Evolutionary conservation across 2,113 vertebrate species (phyloP), one percentile per base, ranked within the genome.

Genomic region (Elaphurus davidianus): DNA sequence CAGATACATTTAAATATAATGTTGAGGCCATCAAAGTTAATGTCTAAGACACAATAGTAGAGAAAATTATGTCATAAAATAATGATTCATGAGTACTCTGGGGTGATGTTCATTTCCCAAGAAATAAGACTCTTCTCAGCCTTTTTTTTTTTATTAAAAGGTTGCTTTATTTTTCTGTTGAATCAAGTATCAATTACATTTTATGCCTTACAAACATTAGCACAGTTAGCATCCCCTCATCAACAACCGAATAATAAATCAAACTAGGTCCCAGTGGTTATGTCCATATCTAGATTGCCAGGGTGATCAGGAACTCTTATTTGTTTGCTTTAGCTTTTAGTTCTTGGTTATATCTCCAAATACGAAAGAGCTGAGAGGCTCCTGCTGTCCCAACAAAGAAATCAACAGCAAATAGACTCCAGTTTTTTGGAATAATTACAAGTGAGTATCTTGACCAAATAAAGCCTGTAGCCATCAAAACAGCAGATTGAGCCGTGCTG

Each of bases 361-460:
- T 99, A 96, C 99, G 99, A 95, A 99, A 99, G 78, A 99, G 99
- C 98, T 99, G 99, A 57, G 99, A 99, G 84, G 96, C 97, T 93
- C 99, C 99, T 30, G 99, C 99, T 92, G 99, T 95, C 62, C 99
- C 99, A 7, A 99, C 98, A 92, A 99, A 99, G 98, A 99, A 99
- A 98, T 99, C 99, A 96, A 99, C 99, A 33, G 99, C 99, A 98
- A 99, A 99, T 33, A 99, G 99, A 98, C 99, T 99, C 99, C 99
- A 99, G 99, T 99, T 99, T 99, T 99, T 99, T 0, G 99, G 99
- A 98, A 99, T 99, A 96, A 99, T 99, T 96, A 99, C 99, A 98
- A 99, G 99, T 13, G 99, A 99, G 97, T 99, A 99, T 97, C 99
- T 99, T 97, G 99, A 99, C 99, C 99, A 99, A 98, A 99, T 99